Base-by-base conservation (phyloP, 2,113 vertebrate species). In the Leptosomus discolor region DNA sequence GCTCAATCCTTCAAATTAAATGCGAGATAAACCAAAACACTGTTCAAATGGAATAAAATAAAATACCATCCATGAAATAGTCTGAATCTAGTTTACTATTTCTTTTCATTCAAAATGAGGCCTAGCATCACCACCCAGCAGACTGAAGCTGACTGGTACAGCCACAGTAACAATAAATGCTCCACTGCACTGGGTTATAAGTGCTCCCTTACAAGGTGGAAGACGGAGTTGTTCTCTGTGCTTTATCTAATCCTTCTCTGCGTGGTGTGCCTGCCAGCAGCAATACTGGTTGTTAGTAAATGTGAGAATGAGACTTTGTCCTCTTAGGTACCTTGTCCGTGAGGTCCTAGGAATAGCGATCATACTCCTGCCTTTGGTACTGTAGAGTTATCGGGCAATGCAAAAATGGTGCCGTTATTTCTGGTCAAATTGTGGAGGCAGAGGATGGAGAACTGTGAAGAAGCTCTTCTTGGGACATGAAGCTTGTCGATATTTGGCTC, bases 1-100 rank as follows among this genome's bases (percentile, higher is more conserved):
- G 32, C 27, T 94, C 37, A 39, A 27, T 51, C 56, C 61, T 89
- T 91, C 88, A 92, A 96, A 91, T 91, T 85, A 89, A 97, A 94
- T 0, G 0, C 74, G 81, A 91, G 74, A 89, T 92, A 89, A 97
- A 92, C 36, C 26, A 91, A 94, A 96, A 53, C 37, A 48, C 7
- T 48, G 32, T 61, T 88, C 61, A 81, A 84, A 89, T 48, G 6
- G 36, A 90, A 70, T 43, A 78, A 89, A 94, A 82, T 81, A 54
- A 51, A 70, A 84, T 53, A 46, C 5, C 4, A 54, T 8, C 34
- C 20, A 68, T 67, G 2, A 84, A 86, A 69, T 8, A 65, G 34
- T 73, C 73, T 6, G 9, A 63, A 53, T 54, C 10, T 50, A 58
- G 77, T 69, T 94, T 67, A 90, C 21, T 67, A 67, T 70, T 93